Evolutionary conservation across 2,113 vertebrate genomes (phyloP).

Genomic region (Podarcis muralis): DNA sequence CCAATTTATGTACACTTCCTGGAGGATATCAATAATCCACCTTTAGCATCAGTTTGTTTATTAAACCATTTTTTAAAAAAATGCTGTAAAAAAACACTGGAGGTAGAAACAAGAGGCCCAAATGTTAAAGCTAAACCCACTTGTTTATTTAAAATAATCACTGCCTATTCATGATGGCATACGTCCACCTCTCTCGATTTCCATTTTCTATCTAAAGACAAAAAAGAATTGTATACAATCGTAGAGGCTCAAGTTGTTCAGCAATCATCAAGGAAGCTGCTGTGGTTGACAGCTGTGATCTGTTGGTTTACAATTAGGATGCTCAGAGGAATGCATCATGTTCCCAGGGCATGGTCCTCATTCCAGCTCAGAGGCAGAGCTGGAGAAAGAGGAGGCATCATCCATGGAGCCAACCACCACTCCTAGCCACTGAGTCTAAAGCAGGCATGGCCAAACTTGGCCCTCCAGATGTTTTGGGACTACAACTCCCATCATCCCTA

Average conservation of each 20-base stretch:
- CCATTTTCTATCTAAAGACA: not conserved
- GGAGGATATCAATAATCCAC: slow-evolving; percentile 15
- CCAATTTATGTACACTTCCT: slow-evolving; percentile 10
- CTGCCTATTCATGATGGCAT: not conserved
- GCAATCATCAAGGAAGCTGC: not conserved
- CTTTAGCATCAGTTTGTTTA: slow-evolving; percentile 10
- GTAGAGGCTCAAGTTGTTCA: not conserved
- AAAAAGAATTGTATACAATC: not conserved
- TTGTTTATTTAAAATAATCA: slow-evolving; percentile 27
- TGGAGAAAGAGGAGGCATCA: no score
- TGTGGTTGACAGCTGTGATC: not conserved
- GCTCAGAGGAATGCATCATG: not conserved
- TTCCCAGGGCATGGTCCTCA: no score
- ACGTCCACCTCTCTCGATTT: slow-evolving; percentile 16
- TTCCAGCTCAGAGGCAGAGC: no score
- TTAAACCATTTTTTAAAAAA: slow-evolving; percentile 21
- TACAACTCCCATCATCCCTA: no score
- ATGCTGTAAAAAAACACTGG: not conserved
- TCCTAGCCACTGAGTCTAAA: no score
- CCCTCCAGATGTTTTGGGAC: no score
- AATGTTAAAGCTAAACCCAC: not conserved
- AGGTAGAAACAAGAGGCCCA: slow-evolving; percentile 12
- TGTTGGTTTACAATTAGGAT: not conserved
- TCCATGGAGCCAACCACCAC: no score
- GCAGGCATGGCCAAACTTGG: no score